These are phyloP conservation scores for Leptopilina boulardi DNA, from an alignment of 1,140 invertebrate genomes.

Conservation along the genomic window DNA sequence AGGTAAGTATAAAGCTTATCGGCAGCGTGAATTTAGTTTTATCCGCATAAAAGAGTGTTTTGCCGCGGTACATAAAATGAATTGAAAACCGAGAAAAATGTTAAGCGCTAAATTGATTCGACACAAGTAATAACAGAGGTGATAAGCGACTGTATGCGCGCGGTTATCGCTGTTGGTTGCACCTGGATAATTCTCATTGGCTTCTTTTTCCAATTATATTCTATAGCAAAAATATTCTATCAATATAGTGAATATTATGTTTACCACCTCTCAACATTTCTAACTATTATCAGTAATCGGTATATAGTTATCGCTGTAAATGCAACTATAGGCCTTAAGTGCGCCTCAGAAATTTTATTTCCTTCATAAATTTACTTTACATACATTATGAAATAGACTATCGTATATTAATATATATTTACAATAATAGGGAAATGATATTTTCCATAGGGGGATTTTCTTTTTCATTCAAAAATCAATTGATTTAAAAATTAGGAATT, in stretches of 20 bases:
- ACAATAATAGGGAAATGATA: too few relatives aligned
- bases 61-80: conserved; percentile 33
- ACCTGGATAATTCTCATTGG: conserved; percentile 62
- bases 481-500: too few relatives aligned
- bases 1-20: background rate
- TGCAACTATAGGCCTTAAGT: background rate
- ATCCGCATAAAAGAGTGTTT: background rate
- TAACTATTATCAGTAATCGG: conserved; percentile 10
- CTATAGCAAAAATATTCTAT: conserved; percentile 36
- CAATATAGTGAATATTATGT: conserved; percentile 54
- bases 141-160: conserved; percentile 57
- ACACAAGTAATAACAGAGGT: conserved; percentile 50
- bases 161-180: conserved; percentile 31
- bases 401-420: too few relatives aligned
- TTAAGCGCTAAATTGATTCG: conserved; percentile 47
- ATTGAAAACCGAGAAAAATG: conserved; percentile 12
- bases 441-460: too few relatives aligned
- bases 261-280: conserved; percentile 43
- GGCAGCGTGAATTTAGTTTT: background rate
- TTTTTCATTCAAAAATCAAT: too few relatives aligned
- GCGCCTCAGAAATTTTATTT: too few relatives aligned
- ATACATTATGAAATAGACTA: too few relatives aligned
- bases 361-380: too few relatives aligned
- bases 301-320: conserved; percentile 20
- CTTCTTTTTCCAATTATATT: conserved; percentile 54